Evolutionary conservation across 2,888 invertebrate genomes (phyloP), one percentile per base, ranked within the genome.

Genomic region (Panzeria rudis): DNA sequence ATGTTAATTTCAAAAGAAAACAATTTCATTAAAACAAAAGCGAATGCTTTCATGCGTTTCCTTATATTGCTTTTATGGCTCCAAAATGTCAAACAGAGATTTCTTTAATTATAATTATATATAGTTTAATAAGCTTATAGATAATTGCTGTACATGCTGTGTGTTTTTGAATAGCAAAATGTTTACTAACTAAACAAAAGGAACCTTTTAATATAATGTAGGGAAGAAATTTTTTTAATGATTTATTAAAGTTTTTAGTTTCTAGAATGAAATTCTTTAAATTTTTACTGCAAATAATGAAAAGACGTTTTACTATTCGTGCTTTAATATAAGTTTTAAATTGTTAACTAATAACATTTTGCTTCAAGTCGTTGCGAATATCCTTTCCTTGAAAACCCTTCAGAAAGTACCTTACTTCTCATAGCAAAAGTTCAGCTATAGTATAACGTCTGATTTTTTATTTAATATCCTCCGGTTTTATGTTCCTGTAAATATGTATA

Each of bases 1-100:
- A 59, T 75, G 62, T 64, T 79, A 76, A 79, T 79, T 79, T 82
- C 23, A 2, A 61, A 61, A 73, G 38, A 77, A 72, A 84, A 76
- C 66, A 56, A 84, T 80, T 71, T 72, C 50, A 62, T 76, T 35
- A 35, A 62, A 56, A 64, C n/a, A 54, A 71, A 75, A 54, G 52
- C 41, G 41, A 54, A 50, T 61, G 17, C 8, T 50, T 52, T 68
- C 44, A 59, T 54, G 62, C 17, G n/a, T 64, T 54, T 54, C 59
- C 32, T 68, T 61, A 32, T 20, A n/a, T 32, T 50, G 25, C 59
- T 23, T 61, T 17, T 15, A 38, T 69, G 64, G 29, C 35, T 13
- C 17, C 29, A 47, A 15, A 56, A 25, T 9, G 41, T 13, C 41
- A 38, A 44, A 72, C 13, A 68, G 15, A 56, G 64, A 50, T 56